phyloP scores from a whole-genome alignment of 2,113 vertebrate species.

The Tyto alba region DNA sequence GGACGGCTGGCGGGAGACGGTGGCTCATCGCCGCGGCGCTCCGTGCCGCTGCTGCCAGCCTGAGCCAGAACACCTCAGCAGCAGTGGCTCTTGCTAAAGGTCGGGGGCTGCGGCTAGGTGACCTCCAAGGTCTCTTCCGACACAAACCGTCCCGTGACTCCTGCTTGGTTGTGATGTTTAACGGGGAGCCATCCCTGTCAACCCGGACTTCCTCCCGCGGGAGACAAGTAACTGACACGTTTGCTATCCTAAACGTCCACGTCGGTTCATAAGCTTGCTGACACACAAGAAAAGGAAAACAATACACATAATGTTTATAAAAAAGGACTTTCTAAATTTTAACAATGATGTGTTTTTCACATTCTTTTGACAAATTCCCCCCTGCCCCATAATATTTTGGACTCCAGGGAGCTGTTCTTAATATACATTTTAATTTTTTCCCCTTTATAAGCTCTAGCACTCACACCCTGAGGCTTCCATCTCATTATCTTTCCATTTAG shows the following conservation, averaged over 20 bases:
- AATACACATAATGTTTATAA: fast-evolving
- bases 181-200: background rate
- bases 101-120: too few species aligned
- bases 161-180: fast-evolving
- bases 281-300: background rate
- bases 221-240: fast-evolving
- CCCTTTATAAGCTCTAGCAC: background rate
- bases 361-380: background rate
- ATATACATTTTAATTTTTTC: background rate
- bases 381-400: background rate
- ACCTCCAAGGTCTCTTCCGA: too few species aligned
- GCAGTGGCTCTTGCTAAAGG: fast-evolving
- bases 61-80: fast-evolving
- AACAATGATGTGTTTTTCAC: background rate
- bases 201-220: background rate
- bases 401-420: background rate
- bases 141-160: too few species aligned
- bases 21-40: background rate
- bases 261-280: background rate
- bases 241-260: background rate
- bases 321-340: background rate
- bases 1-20: background rate
- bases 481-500: background rate
- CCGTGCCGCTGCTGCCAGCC: background rate
- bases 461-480: background rate